Conservation (phyloP, 2,888 invertebrate species). For the Patella pellucida region DNA sequence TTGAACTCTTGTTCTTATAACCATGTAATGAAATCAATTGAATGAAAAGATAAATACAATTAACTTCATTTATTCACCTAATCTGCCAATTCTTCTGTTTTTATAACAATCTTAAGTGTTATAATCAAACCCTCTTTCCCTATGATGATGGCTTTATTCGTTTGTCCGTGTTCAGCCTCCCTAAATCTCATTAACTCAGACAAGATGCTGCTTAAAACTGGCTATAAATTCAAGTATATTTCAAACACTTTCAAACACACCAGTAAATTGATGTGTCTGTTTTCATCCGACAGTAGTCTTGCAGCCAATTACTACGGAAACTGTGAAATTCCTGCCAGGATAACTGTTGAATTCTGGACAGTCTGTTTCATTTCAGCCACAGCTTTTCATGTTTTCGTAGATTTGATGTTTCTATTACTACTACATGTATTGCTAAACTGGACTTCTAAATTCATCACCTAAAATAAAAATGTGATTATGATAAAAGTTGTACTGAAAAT, state of each 20-base stretch:
- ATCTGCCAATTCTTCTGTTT: slow-evolving; percentile 2
- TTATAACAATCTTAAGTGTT: slow-evolving; percentile 1
- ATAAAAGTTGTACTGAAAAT: no score
- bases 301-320: slow-evolving; percentile 2
- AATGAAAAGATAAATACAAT: background rate
- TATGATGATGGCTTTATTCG: background rate
- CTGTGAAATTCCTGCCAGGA: background rate
- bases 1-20: no score
- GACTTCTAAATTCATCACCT: no score
- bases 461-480: no score
- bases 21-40: slow-evolving; percentile 3
- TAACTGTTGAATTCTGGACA: background rate
- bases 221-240: slow-evolving; percentile 7
- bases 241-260: slow-evolving; percentile 5
- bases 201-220: background rate
- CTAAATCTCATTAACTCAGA: background rate
- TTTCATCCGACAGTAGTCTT: background rate
- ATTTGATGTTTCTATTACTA: no score
- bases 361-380: no score
- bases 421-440: no score
- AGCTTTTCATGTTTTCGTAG: no score
- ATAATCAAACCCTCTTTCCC: slow-evolving; percentile 4
- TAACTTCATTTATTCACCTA: background rate
- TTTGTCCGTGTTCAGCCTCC: background rate
- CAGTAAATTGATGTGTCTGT: slow-evolving; percentile 9